phyloP scores from a whole-genome alignment of 2,888 invertebrate genomes.

The Micoletzkya japonica region DNA sequence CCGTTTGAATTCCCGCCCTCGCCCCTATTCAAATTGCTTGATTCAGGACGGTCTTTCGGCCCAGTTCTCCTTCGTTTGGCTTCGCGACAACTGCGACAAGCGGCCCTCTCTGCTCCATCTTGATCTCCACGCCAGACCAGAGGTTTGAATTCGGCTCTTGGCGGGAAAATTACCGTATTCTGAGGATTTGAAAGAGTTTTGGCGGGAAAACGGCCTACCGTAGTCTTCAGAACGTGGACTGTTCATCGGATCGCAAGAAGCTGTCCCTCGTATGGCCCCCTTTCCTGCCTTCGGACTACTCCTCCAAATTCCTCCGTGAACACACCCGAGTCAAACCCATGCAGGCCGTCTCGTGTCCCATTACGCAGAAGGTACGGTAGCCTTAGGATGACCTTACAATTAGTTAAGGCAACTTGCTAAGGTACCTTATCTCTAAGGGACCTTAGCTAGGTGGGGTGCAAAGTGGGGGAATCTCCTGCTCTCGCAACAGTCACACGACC shows the following conservation, averaged over 20 bases:
- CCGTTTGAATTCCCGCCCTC: neutral
- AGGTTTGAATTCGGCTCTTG: constrained; percentile 26
- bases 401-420: no score
- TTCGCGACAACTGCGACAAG: constrained; percentile 45
- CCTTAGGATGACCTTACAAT: neutral
- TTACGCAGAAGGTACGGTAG: constrained; percentile 32
- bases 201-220: no score
- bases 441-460: no score
- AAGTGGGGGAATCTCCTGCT: no score
- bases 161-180: constrained; percentile 1
- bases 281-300: constrained; percentile 42
- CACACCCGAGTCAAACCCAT: constrained; percentile 36
- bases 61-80: constrained; percentile 51
- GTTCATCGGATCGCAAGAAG: constrained; percentile 20
- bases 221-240: constrained; percentile 34
- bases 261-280: constrained; percentile 49
- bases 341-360: constrained; percentile 25
- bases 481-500: no score
- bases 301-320: constrained; percentile 49
- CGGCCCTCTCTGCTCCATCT: constrained; percentile 49
- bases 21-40: neutral
- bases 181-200: no score
- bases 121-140: constrained; percentile 47
- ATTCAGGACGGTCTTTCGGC: constrained; percentile 45
- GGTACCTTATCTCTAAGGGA: no score